Percentiles rank a stretch among this genome's conserved stretches.
These are phyloP conservation scores for Cotesia typhae DNA, from an alignment of 1,140 invertebrate genomes.

Conservation along the genomic window DNA sequence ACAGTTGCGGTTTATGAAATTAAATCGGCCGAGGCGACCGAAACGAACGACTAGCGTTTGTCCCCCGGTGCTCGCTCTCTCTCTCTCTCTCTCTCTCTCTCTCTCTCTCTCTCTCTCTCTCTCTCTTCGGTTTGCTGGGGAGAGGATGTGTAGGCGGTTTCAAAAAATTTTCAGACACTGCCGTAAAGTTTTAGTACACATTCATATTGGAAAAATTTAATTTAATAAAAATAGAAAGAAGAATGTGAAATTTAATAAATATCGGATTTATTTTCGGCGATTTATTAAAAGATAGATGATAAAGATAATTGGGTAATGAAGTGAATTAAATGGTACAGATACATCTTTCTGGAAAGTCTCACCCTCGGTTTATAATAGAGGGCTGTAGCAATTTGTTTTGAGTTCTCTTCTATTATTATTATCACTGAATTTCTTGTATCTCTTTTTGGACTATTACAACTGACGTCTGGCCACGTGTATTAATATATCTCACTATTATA, in stretches of 20 bases:
- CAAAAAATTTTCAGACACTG: conserved; percentile 40
- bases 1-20: conserved; percentile 68
- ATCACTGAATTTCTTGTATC: conserved; percentile 46
- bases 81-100: background rate
- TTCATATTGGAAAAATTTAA: too few relatives aligned
- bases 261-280: too few relatives aligned
- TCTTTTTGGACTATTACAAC: conserved; percentile 37
- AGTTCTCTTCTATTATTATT: background rate
- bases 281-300: too few relatives aligned
- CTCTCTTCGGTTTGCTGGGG: conserved; percentile 15
- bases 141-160: conserved; percentile 34
- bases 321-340: too few relatives aligned
- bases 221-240: too few relatives aligned
- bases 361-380: too few relatives aligned
- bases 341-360: too few relatives aligned
- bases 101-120: background rate
- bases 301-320: too few relatives aligned
- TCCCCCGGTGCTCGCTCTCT: conserved; percentile 3
- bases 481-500: conserved; percentile 40
- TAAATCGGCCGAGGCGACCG: conserved; percentile 56
- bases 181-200: too few relatives aligned
- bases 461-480: conserved; percentile 41
- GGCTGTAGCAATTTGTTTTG: background rate
- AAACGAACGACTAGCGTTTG: conserved; percentile 48
- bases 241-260: too few relatives aligned